A percentile compares a stretch with the other conserved stretches of the same genome.
These are phyloP conservation scores for Kryphioiulus occultus DNA, from an alignment of 2,888 invertebrate genomes.

Conservation along the genomic window DNA sequence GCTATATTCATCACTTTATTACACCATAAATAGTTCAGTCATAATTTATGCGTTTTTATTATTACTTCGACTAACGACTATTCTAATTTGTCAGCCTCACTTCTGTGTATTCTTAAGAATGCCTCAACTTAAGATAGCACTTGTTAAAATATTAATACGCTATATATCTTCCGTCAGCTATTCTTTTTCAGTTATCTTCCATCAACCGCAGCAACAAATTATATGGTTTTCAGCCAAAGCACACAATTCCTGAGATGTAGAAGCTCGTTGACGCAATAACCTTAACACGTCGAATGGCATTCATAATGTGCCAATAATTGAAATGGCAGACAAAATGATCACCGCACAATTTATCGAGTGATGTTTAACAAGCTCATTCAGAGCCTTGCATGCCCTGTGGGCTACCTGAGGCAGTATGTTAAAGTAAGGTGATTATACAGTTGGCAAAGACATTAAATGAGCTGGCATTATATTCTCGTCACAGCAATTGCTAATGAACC, in stretches of 20 bases:
- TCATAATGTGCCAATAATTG: conserved; percentile 16
- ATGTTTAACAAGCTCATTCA: conserved; percentile 2
- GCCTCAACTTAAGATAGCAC: too few relatives aligned
- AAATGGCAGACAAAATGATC: conserved; percentile 20
- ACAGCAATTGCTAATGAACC: background rate
- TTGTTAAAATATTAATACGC: too few relatives aligned
- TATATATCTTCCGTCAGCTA: too few relatives aligned
- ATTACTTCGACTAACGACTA: too few relatives aligned
- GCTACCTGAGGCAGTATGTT: background rate
- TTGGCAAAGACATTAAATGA: background rate
- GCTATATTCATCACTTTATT: too few relatives aligned
- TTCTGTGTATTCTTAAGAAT: too few relatives aligned
- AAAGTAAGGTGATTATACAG: background rate
- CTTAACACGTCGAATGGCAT: background rate
- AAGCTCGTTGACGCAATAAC: background rate
- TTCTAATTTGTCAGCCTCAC: too few relatives aligned
- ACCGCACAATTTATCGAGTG: background rate
- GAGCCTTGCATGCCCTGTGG: background rate
- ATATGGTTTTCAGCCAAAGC: background rate
- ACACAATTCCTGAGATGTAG: background rate
- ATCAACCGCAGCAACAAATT: background rate
- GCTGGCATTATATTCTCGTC: background rate
- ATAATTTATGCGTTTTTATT: too few relatives aligned
- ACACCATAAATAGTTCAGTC: too few relatives aligned
- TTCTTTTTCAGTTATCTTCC: too few relatives aligned